A percentile compares a stretch with the other conserved stretches of the same genome.
phyloP scores from a whole-genome alignment of 1,140 invertebrate species.

The Gryon sp. region DNA sequence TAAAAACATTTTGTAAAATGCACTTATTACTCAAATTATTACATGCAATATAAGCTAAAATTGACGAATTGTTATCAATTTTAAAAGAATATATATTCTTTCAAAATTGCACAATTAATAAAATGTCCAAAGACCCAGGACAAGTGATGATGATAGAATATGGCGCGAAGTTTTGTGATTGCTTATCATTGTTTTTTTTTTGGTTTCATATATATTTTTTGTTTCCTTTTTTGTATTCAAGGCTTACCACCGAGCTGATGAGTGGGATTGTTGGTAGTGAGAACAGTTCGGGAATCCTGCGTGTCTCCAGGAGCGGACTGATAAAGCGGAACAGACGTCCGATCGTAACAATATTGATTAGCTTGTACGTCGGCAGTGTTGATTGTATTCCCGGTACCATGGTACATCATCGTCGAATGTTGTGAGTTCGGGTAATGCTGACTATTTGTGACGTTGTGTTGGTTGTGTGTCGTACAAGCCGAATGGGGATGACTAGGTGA shows the following conservation, averaged over 20 bases:
- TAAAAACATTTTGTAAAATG: too few relatives aligned
- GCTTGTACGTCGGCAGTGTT: conserved; percentile 77
- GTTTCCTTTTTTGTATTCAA: conserved; percentile 55
- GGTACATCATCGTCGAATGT: conserved; percentile 81
- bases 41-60: too few relatives aligned
- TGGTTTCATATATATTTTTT: not conserved
- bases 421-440: conserved; percentile 77
- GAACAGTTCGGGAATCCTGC: conserved; percentile 76
- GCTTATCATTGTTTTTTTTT: too few relatives aligned
- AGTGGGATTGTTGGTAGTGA: conserved; percentile 78
- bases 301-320: conserved; percentile 79
- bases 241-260: conserved; percentile 83
- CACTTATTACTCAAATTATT: too few relatives aligned
- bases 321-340: conserved; percentile 80
- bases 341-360: conserved; percentile 83
- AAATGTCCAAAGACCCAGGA: too few relatives aligned
- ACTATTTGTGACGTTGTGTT: conserved; percentile 78
- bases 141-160: too few relatives aligned
- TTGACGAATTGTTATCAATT: too few relatives aligned
- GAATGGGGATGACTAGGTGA: conserved; percentile 81
- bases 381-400: conserved; percentile 75
- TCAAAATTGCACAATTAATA: too few relatives aligned
- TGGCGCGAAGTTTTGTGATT: too few relatives aligned
- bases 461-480: conserved; percentile 75
- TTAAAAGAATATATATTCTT: too few relatives aligned